Evolutionary conservation across 2,113 vertebrate genomes (phyloP).

Genomic region (Xenotilapia caudafasciata): DNA sequence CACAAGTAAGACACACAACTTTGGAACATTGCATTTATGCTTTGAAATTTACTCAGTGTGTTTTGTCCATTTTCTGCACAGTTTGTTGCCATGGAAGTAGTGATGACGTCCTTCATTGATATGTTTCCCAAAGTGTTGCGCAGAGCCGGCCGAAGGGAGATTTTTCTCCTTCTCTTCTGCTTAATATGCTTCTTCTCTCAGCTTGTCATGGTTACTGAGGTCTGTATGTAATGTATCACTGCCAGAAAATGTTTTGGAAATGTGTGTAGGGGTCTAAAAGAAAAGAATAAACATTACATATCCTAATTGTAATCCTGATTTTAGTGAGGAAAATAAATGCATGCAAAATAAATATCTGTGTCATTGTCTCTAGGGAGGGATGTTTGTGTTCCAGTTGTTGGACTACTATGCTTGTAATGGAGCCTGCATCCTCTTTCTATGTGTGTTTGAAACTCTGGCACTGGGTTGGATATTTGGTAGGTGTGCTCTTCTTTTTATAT

Average conservation of each 20-base stretch:
- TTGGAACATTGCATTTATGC: neutral
- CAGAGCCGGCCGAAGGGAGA: slow-evolving; percentile 43
- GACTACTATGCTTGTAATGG: slow-evolving; percentile 76
- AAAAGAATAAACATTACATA: neutral
- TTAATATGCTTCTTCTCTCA: slow-evolving; percentile 62
- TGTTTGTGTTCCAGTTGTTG: slow-evolving; percentile 72
- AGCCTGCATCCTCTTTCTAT: slow-evolving; percentile 65
- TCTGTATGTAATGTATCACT: neutral
- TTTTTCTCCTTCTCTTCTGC: slow-evolving; percentile 65
- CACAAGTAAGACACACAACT: neutral
- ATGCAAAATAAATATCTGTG: neutral
- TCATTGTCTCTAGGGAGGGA: slow-evolving; percentile 58
- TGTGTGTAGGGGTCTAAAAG: neutral
- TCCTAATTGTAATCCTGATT: neutral
- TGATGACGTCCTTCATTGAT: slow-evolving; percentile 63
- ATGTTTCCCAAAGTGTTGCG: slow-evolving; percentile 64
- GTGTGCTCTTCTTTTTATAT: neutral
- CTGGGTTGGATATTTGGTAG: neutral
- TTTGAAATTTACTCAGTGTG: neutral
- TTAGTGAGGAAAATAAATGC: too few species aligned
- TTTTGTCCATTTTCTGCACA: neutral
- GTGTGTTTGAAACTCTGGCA: slow-evolving; percentile 36
- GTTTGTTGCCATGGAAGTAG: slow-evolving; percentile 44
- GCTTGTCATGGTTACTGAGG: slow-evolving; percentile 70
- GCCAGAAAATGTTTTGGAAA: rapidly evolving